A percentile compares a stretch with the other conserved stretches of the same genome.
phyloP scores from a whole-genome alignment of 1,140 invertebrate species.

The Drosophila grimshawi region DNA sequence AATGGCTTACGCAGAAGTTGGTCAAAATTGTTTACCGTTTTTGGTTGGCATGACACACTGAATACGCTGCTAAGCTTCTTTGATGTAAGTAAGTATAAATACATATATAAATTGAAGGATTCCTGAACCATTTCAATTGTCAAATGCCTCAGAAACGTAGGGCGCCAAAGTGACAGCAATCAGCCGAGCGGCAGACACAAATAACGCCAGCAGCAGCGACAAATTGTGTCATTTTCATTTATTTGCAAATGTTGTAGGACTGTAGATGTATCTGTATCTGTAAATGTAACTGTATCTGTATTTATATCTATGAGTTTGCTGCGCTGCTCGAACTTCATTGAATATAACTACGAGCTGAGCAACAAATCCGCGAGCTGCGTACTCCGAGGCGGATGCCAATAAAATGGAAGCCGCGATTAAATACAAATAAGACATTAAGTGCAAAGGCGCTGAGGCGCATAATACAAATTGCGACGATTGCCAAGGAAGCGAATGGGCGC shows the following conservation, averaged over 20 bases:
- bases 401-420: slow-evolving; percentile 81
- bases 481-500: slow-evolving; percentile 22
- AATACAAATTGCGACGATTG: slow-evolving; percentile 82
- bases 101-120: too few species aligned
- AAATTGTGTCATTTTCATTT: slow-evolving; percentile 77
- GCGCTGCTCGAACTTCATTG: slow-evolving; percentile 63
- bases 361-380: slow-evolving; percentile 16
- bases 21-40: slow-evolving; percentile 2
- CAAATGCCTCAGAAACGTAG: slow-evolving; percentile 38
- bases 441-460: slow-evolving; percentile 78
- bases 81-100: not conserved
- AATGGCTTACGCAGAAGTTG: slow-evolving; percentile 7
- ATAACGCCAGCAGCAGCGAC: slow-evolving; percentile 39
- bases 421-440: slow-evolving; percentile 83
- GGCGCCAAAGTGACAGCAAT: slow-evolving; percentile 42
- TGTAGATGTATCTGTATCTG: slow-evolving; percentile 43
- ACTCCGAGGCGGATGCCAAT: slow-evolving; percentile 51
- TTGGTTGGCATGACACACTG: not conserved
- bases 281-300: slow-evolving; percentile 32
- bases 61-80: slow-evolving; percentile 5
- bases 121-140: not conserved
- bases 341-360: slow-evolving; percentile 50
- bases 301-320: slow-evolving; percentile 39
- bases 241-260: slow-evolving; percentile 25
- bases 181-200: slow-evolving; percentile 27